Base-by-base conservation (phyloP, 2,113 vertebrate genomes). In the Microtus richardsoni region DNA sequence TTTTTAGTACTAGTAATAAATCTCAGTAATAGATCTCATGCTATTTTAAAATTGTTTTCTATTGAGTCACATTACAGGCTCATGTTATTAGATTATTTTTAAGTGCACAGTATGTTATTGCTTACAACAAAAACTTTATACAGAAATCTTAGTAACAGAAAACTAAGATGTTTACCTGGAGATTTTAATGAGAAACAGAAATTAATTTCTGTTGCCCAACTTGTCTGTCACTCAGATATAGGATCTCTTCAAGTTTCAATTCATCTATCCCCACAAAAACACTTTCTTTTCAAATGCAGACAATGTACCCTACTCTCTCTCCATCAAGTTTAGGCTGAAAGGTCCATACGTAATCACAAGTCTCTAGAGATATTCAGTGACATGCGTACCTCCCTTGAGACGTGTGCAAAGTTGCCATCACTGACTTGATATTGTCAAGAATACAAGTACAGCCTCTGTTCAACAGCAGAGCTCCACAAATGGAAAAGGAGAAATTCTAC, bases 381-480 rank as follows among this genome's bases (percentile, higher is more conserved):
- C 22, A 1, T 7, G 26, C 2, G 13, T 28, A 3, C 66, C n/a
- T 79, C 80, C 80, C 88, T 24, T 3, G 71, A 75, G 88, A 85
- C 39, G 13, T 22, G 24, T 83, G 62, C 41, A 71, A 70, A 77
- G 28, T 36, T 13, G 0, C n/a, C 39, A 9, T 9, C 54, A 64
- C 80, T 93, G 68, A 21, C 93, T 79, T 95, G 36, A 80, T 93
- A 85, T 93, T 58, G 68, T 41, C n/a, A 90, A 92, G 64, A 49
- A 6, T 39, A 58, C 54, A 92, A 52, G 30, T 17, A 16, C 36
- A 60, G 26, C 1, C 28, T 74, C 21, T n/a, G 13, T 33, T 77
- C 17, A 49, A 87, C 13, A 52, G 8, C 5, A 39, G 7, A 13
- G 28, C 28, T 54, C 36, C n/a, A 62, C 70, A n/a, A 8, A 3